A percentile compares a stretch with the other conserved stretches of the same genome.
These are phyloP conservation scores for Drymodes brunneopygia DNA, from an alignment of 2,113 vertebrate species.

Conservation along the genomic window DNA sequence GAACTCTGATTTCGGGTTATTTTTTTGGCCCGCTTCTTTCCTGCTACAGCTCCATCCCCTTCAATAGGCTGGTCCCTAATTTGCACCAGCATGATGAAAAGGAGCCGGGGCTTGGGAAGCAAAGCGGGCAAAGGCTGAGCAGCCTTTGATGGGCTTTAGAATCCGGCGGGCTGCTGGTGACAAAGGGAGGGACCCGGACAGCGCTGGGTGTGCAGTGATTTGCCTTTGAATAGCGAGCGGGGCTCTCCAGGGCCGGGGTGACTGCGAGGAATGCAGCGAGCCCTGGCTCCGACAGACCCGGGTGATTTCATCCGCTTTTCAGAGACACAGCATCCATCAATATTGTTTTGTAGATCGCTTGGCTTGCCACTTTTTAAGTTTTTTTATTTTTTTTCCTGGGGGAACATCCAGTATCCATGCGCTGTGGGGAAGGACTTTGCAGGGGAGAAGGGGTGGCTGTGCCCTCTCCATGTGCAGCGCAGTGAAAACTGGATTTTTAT, in stretches of 20 bases:
- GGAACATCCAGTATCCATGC: neutral
- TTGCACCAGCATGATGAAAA: neutral
- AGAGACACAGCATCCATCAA: neutral
- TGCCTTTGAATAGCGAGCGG: neutral
- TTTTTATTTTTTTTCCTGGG: neutral
- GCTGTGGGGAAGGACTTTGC: neutral
- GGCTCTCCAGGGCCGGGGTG: neutral
- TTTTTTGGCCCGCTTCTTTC: neutral
- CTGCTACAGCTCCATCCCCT: neutral
- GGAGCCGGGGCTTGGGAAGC: neutral
- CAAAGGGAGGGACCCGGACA: neutral
- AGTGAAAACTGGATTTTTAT: slow-evolving; percentile 36
- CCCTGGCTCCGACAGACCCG: neutral
- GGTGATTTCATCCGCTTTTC: neutral
- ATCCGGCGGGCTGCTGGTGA: neutral
- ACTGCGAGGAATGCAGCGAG: neutral
- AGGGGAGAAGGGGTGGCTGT: neutral
- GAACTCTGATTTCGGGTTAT: neutral
- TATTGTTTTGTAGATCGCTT: neutral
- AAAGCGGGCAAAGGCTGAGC: neutral
- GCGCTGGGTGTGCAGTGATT: neutral
- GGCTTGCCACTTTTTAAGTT: neutral
- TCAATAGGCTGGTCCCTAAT: neutral
- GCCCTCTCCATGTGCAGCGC: neutral
- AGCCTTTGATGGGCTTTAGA: neutral